Percentiles rank a stretch among this genome's conserved stretches.
phyloP scores from a whole-genome alignment of 2,888 invertebrate genomes.

The Hydropsyche betteni region DNA sequence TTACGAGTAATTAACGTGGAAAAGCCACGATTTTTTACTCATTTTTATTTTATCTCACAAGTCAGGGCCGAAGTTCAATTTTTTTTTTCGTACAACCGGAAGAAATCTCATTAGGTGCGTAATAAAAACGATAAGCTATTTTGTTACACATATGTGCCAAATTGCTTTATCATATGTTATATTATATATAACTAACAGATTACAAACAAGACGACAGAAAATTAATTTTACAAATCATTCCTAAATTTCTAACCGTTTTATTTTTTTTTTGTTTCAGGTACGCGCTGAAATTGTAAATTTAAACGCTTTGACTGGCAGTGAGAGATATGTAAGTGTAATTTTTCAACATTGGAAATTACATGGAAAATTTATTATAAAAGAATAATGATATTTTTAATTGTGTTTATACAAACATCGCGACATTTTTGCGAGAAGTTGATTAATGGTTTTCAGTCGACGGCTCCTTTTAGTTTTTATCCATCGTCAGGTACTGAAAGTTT shows the following conservation, averaged over 20 bases:
- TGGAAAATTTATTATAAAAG: background rate
- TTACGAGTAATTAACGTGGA: constrained; percentile 15
- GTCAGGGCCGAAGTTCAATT: constrained; percentile 12
- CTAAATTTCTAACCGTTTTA: background rate
- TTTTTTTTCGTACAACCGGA: constrained; percentile 18
- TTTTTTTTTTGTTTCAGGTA: constrained; percentile 33
- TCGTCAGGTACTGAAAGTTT: constrained; percentile 15
- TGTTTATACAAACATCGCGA: constrained; percentile 19
- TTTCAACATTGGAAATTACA: background rate
- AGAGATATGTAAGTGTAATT: background rate
- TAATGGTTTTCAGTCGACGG: constrained; percentile 27
- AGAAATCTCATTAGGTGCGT: constrained; percentile 37
- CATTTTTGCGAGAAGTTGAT: constrained; percentile 29
- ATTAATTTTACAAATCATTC: background rate
- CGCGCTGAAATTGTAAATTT: background rate
- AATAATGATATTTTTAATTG: constrained; percentile 29
- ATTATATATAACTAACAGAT: background rate
- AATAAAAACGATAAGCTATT: constrained; percentile 40
- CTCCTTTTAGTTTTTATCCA: constrained; percentile 2
- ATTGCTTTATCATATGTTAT: constrained; percentile 1
- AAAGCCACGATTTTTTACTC: background rate
- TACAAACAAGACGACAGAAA: background rate
- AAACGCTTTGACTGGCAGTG: background rate
- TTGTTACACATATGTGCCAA: constrained; percentile 16
- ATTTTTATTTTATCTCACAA: constrained; percentile 7